Conservation (phyloP, 2,797 vertebrate genomes). For the Xenentodon cancila region DNA sequence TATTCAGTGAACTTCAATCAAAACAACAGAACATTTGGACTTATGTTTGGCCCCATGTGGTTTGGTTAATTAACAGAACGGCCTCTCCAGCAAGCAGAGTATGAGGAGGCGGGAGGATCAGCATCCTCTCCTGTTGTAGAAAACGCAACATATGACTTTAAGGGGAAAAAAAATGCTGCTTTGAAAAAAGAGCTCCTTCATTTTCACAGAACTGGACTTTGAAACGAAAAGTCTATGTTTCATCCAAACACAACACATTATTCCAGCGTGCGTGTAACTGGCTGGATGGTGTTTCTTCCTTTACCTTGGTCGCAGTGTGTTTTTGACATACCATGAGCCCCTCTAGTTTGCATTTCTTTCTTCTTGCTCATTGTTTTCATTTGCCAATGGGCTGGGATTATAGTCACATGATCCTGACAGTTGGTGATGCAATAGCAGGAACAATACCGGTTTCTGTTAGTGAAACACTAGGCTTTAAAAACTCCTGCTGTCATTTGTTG, state of each 20-base stretch:
- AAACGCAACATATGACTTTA: slow-evolving; percentile 41
- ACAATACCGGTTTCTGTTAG: slow-evolving; percentile 61
- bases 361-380: slow-evolving; percentile 68
- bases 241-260: slow-evolving; percentile 26
- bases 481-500: slow-evolving; percentile 65
- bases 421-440: slow-evolving; percentile 46
- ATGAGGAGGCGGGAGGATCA: slow-evolving; percentile 60
- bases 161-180: slow-evolving; percentile 44
- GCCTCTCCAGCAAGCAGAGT: slow-evolving; percentile 53
- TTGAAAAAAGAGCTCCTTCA: slow-evolving; percentile 20
- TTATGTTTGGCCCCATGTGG: slow-evolving; percentile 70
- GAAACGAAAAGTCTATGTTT: slow-evolving; percentile 42
- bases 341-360: slow-evolving; percentile 53
- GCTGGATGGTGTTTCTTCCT: slow-evolving; percentile 39
- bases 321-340: slow-evolving; percentile 54
- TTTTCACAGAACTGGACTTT: slow-evolving; percentile 30
- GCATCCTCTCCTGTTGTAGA: slow-evolving; percentile 27
- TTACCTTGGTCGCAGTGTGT: slow-evolving; percentile 24
- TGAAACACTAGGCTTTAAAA: slow-evolving; percentile 65
- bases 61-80: slow-evolving; percentile 71
- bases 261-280: slow-evolving; percentile 26
- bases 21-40: slow-evolving; percentile 64
- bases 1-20: slow-evolving; percentile 67
- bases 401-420: slow-evolving; percentile 68
- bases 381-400: slow-evolving; percentile 75